Conservation (phyloP, 1,140 invertebrate species). For the Pseudomyrmex flavicornis region DNA sequence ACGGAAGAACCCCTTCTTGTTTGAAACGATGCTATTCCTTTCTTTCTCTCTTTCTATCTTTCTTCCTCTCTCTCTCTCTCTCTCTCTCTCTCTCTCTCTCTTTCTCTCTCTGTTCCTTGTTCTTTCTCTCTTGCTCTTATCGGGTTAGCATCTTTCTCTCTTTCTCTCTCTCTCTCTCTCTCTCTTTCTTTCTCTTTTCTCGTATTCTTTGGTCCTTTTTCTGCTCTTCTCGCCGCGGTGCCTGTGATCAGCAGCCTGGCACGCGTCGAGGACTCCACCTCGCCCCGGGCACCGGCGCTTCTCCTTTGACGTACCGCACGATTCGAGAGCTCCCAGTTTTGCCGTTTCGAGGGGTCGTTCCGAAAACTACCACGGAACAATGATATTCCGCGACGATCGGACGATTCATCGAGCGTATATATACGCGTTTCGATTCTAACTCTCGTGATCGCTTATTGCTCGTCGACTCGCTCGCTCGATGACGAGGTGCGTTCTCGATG, state of each 20-base stretch:
- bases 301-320: slow-evolving; percentile 80
- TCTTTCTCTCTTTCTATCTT: neutral
- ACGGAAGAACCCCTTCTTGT: slow-evolving; percentile 74
- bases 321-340: slow-evolving; percentile 72
- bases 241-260: slow-evolving; percentile 83
- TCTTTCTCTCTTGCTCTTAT: slow-evolving; percentile 14
- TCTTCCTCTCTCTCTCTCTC: too few relatives aligned
- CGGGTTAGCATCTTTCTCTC: neutral
- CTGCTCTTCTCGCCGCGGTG: slow-evolving; percentile 74
- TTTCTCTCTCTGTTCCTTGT: slow-evolving; percentile 35
- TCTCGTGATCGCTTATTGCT: slow-evolving; percentile 39
- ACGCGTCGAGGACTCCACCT: slow-evolving; percentile 82
- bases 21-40: slow-evolving; percentile 60
- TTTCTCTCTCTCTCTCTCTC: slow-evolving; percentile 12
- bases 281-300: slow-evolving; percentile 82
- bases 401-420: slow-evolving; percentile 54
- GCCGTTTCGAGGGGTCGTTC: slow-evolving; percentile 67
- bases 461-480: slow-evolving; percentile 18
- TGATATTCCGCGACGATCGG: slow-evolving; percentile 69
- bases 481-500: slow-evolving; percentile 34
- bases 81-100: too few relatives aligned
- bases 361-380: slow-evolving; percentile 70
- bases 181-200: slow-evolving; percentile 38
- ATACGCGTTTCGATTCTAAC: slow-evolving; percentile 20
- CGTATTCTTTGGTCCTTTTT: slow-evolving; percentile 63